phyloP scores from a whole-genome alignment of 2,113 vertebrate species.

The Scolopax mira region DNA sequence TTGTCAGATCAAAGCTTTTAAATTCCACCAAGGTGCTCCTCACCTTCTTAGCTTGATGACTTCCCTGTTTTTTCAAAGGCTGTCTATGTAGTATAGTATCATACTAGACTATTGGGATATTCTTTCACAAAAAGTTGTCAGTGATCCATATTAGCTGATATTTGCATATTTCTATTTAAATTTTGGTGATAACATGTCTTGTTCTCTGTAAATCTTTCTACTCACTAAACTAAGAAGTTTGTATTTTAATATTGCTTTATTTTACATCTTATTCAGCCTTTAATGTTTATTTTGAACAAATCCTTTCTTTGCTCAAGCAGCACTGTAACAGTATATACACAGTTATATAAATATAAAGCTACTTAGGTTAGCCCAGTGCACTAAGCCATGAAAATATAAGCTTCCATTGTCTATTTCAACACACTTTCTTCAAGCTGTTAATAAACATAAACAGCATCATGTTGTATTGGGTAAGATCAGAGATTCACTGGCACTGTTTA shows the following conservation, averaged over 20 bases:
- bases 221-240: neutral
- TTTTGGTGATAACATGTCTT: neutral
- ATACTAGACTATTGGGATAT: neutral
- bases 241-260: neutral
- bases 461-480: neutral
- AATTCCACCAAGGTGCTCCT: neutral
- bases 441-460: neutral
- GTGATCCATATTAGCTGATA: neutral
- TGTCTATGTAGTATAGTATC: neutral
- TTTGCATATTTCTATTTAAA: neutral
- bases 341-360: neutral
- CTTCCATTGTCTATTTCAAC: neutral
- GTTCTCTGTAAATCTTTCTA: neutral
- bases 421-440: neutral
- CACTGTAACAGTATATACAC: neutral
- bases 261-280: neutral
- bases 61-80: neutral
- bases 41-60: neutral
- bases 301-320: neutral
- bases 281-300: neutral
- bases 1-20: slow-evolving; percentile 24
- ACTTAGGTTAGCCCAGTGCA: neutral
- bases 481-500: neutral
- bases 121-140: neutral
- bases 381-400: neutral